phyloP scores from a whole-genome alignment of 2,113 vertebrate genomes.

The Hippopotamus amphibius region DNA sequence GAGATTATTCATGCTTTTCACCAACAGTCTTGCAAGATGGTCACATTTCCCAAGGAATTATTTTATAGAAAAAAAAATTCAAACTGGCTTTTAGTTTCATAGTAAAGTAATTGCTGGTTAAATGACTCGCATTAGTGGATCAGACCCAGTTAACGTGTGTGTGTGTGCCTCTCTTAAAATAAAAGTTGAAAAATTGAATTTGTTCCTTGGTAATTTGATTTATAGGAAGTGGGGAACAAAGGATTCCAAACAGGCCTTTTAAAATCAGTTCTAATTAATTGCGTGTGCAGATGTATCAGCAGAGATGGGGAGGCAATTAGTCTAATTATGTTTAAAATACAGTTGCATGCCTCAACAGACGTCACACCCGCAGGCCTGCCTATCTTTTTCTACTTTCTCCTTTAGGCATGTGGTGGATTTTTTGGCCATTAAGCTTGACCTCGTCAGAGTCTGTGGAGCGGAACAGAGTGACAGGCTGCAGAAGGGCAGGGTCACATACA shows the following conservation, averaged over 20 bases:
- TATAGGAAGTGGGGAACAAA: slow-evolving; percentile 66
- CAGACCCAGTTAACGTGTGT: slow-evolving; percentile 61
- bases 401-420: slow-evolving; percentile 47
- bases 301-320: slow-evolving; percentile 67
- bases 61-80: slow-evolving; percentile 61
- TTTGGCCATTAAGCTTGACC: slow-evolving; percentile 72
- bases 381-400: background rate
- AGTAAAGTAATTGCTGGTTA: slow-evolving; percentile 69
- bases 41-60: slow-evolving; percentile 47
- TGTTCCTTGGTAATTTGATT: slow-evolving; percentile 70
- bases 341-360: slow-evolving; percentile 69
- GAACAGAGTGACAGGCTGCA: background rate
- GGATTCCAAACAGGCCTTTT: slow-evolving; percentile 69
- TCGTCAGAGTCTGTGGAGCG: slow-evolving; percentile 35
- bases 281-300: slow-evolving; percentile 60
- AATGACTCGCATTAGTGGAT: slow-evolving; percentile 47
- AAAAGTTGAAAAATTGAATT: slow-evolving; percentile 80
- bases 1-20: slow-evolving; percentile 29
- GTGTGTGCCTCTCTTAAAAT: slow-evolving; percentile 66
- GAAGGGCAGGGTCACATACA: background rate
- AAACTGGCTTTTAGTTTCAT: slow-evolving; percentile 59
- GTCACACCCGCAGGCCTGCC: slow-evolving; percentile 51
- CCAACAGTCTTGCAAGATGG: background rate
- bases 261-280: slow-evolving; percentile 74
- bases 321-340: slow-evolving; percentile 76